A percentile compares a stretch with the other conserved stretches of the same genome.
Evolutionary conservation across 2,113 vertebrate genomes (phyloP).

Genomic region (Dipodomys ordii): DNA sequence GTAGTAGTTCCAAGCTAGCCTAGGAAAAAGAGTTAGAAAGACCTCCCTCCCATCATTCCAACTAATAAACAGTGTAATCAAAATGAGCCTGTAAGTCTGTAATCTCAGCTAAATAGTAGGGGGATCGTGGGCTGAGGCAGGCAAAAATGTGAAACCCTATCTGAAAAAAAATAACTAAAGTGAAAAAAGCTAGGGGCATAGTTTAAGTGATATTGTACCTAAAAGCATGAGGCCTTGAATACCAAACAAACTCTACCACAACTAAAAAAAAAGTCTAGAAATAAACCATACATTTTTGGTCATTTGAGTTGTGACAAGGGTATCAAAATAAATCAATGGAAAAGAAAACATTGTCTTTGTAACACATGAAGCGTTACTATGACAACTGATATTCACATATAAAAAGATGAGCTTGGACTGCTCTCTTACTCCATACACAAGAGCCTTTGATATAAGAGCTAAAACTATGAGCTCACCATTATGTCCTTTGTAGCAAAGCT

Average conservation of each 20-base stretch:
- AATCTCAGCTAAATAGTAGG: no score
- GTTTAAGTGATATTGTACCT: no score
- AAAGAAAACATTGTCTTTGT: neutral
- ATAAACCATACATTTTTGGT: neutral
- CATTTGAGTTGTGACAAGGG: neutral
- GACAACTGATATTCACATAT: neutral
- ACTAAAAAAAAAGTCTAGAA: neutral
- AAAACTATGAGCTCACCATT: neutral
- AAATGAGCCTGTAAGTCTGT: no score
- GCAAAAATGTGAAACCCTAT: no score
- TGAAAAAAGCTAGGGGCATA: no score
- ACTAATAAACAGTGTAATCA: no score
- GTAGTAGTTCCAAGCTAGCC: no score
- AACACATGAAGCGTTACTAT: constrained; percentile 29
- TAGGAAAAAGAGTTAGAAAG: no score
- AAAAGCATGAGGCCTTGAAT: neutral
- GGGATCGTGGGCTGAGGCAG: no score
- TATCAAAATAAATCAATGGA: constrained; percentile 9
- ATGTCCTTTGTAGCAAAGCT: neutral
- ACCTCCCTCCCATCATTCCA: no score
- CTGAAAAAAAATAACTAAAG: no score
- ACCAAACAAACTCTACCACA: neutral
- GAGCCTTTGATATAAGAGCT: neutral
- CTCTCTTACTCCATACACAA: neutral
- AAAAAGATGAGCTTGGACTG: neutral